A percentile compares a stretch with the other conserved stretches of the same genome.
Conservation (phyloP, 2,888 invertebrate genomes). For the Teleiodes luculella region DNA sequence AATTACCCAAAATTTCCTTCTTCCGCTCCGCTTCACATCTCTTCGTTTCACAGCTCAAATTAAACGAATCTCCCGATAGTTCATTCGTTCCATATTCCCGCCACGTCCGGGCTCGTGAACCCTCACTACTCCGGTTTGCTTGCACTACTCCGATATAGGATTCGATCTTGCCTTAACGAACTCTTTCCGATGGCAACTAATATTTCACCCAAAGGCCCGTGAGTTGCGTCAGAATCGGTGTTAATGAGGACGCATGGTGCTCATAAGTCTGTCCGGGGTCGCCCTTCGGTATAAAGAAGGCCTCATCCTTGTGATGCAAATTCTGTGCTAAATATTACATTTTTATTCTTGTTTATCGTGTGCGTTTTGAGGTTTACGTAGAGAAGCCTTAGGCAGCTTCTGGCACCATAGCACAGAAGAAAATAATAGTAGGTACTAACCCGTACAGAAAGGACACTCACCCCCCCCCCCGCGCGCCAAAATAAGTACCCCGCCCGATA, state of each 20-base stretch:
- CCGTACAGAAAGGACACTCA: too few species aligned
- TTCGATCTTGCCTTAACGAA: conserved; percentile 52
- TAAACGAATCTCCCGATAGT: conserved; percentile 12
- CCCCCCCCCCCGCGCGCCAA: too few species aligned
- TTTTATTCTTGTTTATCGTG: too few species aligned
- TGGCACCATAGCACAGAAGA: too few species aligned
- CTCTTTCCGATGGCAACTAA: conserved; percentile 32
- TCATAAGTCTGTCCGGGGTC: background rate
- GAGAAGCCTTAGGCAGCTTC: too few species aligned
- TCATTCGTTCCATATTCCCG: conserved; percentile 15
- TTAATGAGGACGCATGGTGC: conserved; percentile 29
- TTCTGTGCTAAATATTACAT: too few species aligned
- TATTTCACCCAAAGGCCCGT: conserved; percentile 39
- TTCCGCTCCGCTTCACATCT: background rate
- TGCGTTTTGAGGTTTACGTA: too few species aligned
- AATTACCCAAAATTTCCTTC: background rate
- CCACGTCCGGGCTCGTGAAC: conserved; percentile 28
- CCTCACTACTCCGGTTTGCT: too few species aligned
- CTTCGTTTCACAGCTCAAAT: conserved; percentile 3
- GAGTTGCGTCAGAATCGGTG: conserved; percentile 41
- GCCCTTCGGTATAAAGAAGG: too few species aligned
- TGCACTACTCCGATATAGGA: conserved; percentile 37
- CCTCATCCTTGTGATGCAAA: too few species aligned
- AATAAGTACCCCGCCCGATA: too few species aligned
- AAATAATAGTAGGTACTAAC: too few species aligned